Conservation (phyloP, 1,140 invertebrate genomes). For the Pemphigus obesinymphae region DNA sequence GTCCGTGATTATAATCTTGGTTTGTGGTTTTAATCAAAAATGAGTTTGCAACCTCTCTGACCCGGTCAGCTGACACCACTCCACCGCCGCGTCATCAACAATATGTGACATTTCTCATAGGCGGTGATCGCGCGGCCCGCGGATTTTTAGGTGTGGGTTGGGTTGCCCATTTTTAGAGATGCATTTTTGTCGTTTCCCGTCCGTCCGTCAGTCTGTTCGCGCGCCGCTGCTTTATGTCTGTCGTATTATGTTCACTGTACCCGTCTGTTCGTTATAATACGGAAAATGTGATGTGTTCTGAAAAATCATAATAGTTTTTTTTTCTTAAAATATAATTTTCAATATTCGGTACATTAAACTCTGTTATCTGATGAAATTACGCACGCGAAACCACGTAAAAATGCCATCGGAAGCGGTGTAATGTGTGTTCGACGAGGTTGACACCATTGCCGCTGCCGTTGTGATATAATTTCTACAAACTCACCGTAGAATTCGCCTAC, state of each 20-base stretch:
- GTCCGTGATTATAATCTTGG: no score
- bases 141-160: not conserved
- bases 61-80: no score
- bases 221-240: not conserved
- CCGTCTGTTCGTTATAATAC: not conserved
- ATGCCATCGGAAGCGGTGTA: not conserved
- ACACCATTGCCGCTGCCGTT: not conserved
- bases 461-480: not conserved
- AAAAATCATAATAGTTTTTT: not conserved
- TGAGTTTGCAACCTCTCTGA: no score
- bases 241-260: not conserved
- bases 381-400: not conserved
- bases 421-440: not conserved
- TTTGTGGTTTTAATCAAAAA: no score
- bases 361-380: not conserved
- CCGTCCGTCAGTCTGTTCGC: not conserved
- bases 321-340: no score
- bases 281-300: not conserved
- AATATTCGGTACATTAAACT: no score
- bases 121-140: no score
- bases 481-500: no score
- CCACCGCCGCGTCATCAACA: no score
- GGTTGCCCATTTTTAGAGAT: constrained; percentile 12
- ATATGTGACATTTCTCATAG: no score
- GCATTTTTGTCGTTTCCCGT: not conserved